Base-by-base conservation (phyloP, 2,113 vertebrate species). In the Hydropotes inermis region DNA sequence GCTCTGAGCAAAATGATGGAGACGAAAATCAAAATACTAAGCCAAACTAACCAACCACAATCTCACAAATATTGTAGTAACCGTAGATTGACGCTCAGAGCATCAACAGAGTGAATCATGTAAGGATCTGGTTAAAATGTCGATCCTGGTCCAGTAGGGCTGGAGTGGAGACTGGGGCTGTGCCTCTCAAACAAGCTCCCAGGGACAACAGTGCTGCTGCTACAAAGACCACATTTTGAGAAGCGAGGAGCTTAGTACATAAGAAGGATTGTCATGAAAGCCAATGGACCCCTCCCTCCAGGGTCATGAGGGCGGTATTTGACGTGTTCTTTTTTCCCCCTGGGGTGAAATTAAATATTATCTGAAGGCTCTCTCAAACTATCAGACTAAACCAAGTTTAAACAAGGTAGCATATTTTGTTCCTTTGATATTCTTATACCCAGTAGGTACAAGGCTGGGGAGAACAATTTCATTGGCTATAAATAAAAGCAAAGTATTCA, bases 351-450 rank as follows among this genome's bases (percentile, higher is more conserved):
- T 91, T 33, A 88, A 74, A 9, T 88, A 84, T 83, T 57, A n/a
- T 33, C 39, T 54, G 58, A 57, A 52, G 17, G 43, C 79, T 84
- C 6, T 33, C 45, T 85, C 67, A 23, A 55, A 39, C 57, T 33
- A 36, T 78, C 9, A 60, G 61, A 87, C 6, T 39, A 85, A 70
- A 60, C 3, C 19, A 85, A 21, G 74, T 55, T 92, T 47, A n/a
- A 89, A 76, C 23, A 74, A 28, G 57, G 39, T 39, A 43, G 43
- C 13, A 64, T 55, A 9, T 83, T 92, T 61, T 25, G 39, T 93
- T 81, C 55, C 21, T 55, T 81, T 96, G 54, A 30, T 54, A 89
- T 86, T 92, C 67, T 57, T 55, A 70, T 12, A 87, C 55, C 25
- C 67, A n/a, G 45, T 27, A 60, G n/a, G 33, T 87, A 12, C 4